Percentiles rank a stretch among this genome's conserved stretches.
These are phyloP conservation scores for Electrona antarctica DNA, from an alignment of 2,113 vertebrate genomes.

Conservation along the genomic window DNA sequence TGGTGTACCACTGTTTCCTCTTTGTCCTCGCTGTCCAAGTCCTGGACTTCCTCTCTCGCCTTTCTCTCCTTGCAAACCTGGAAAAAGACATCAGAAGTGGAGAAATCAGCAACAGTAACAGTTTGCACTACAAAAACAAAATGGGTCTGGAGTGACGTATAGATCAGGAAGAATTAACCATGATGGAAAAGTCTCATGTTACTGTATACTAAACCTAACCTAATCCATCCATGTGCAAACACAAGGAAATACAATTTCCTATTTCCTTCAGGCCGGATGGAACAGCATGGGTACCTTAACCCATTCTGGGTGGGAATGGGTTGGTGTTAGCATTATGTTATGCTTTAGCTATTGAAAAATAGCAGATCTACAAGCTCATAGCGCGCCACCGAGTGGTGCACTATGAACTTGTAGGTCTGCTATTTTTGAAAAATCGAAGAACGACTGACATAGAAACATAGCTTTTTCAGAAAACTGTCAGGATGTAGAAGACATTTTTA, in stretches of 20 bases:
- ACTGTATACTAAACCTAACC: background rate
- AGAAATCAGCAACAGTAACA: background rate
- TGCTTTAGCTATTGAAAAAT: no score
- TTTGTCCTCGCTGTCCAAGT: conserved; percentile 85
- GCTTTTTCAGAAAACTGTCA: no score
- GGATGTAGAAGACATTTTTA: no score
- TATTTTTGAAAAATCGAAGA: no score
- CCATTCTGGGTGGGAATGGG: no score
- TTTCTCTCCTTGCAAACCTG: conserved; percentile 93
- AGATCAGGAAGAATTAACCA: background rate
- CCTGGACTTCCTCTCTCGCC: conserved; percentile 88
- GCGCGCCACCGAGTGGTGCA: no score
- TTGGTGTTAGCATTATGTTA: no score
- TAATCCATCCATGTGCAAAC: background rate
- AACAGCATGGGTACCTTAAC: no score
- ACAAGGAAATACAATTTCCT: conserved; percentile 1
- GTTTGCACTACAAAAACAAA: no score
- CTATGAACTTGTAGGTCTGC: no score
- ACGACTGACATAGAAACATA: no score
- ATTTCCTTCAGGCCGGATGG: background rate
- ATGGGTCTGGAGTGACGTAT: background rate
- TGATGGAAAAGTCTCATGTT: background rate
- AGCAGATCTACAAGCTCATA: no score
- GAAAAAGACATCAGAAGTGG: conserved; percentile 4
- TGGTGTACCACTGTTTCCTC: conserved; percentile 88